These are phyloP conservation scores for Gorsachius goisagi DNA, from an alignment of 2,113 vertebrate genomes.

Conservation along the genomic window DNA sequence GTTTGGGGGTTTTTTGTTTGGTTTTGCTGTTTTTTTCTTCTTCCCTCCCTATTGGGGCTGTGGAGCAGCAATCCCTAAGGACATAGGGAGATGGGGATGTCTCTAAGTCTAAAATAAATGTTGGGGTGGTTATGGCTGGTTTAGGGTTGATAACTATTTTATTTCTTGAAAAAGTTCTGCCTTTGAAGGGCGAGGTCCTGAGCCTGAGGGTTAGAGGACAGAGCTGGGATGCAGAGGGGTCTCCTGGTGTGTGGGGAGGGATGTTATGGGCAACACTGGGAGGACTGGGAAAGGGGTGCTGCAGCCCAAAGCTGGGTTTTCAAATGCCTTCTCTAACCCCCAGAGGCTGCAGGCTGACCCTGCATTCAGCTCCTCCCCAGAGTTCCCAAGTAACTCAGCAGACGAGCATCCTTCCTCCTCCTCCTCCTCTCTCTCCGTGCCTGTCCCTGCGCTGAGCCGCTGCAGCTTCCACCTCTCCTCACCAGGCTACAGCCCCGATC, in stretches of 20 bases:
- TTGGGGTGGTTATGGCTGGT: too few species aligned
- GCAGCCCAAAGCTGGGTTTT: not conserved
- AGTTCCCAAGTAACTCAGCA: not conserved
- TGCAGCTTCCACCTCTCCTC: conserved; percentile 29
- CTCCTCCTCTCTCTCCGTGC: not conserved
- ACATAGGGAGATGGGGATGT: too few species aligned
- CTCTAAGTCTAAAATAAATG: not conserved
- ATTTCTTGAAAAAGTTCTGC: not conserved
- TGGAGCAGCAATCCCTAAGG: not conserved
- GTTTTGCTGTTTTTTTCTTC: too few species aligned
- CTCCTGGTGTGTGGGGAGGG: too few species aligned
- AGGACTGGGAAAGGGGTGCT: not conserved
- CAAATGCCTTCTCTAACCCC: not conserved
- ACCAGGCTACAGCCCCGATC: not conserved
- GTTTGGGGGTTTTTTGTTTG: too few species aligned
- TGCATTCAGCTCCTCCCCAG: not conserved
- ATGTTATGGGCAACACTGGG: accelerated
- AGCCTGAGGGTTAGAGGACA: not conserved
- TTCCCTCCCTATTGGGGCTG: too few species aligned
- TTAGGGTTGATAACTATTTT: too few species aligned
- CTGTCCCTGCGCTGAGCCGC: not conserved
- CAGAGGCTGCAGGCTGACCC: not conserved
- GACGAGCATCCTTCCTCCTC: not conserved
- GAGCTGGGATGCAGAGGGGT: not conserved
- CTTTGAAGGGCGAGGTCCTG: not conserved